These are phyloP conservation scores for Etheostoma nigrum DNA, from an alignment of 2,797 vertebrate genomes.

Conservation along the genomic window DNA sequence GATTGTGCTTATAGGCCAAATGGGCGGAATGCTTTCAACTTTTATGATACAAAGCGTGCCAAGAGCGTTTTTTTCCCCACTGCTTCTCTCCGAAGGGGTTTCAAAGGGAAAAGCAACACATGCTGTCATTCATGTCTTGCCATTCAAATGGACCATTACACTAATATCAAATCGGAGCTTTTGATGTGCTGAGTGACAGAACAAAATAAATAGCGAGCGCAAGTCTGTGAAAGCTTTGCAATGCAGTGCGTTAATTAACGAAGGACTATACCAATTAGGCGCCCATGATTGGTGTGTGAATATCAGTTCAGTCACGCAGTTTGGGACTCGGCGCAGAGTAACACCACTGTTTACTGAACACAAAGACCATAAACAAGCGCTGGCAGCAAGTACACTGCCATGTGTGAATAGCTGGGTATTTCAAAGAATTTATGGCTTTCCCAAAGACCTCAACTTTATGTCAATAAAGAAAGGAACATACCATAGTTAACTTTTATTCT, in stretches of 20 bases:
- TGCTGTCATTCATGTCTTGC: slow-evolving; percentile 75
- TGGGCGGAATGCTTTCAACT: slow-evolving; percentile 81
- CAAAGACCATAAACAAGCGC: slow-evolving; percentile 75
- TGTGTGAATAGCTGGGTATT: slow-evolving; percentile 58
- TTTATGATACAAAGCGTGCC: slow-evolving; percentile 78
- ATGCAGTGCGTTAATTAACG: slow-evolving; percentile 80
- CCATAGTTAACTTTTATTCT: neutral
- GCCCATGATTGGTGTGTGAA: slow-evolving; percentile 78
- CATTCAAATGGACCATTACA: slow-evolving; percentile 71
- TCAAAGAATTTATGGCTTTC: slow-evolving; percentile 48
- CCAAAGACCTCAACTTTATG: slow-evolving; percentile 29
- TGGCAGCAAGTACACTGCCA: slow-evolving; percentile 54
- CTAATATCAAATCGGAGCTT: slow-evolving; percentile 72
- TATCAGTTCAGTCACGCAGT: slow-evolving; percentile 79
- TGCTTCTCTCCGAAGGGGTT: slow-evolving; percentile 58
- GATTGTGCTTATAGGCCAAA: slow-evolving; percentile 65
- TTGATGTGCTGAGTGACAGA: slow-evolving; percentile 75
- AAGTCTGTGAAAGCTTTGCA: slow-evolving; percentile 75
- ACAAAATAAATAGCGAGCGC: slow-evolving; percentile 75
- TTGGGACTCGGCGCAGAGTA: slow-evolving; percentile 64
- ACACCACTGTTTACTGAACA: slow-evolving; percentile 80
- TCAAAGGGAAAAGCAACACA: slow-evolving; percentile 77
- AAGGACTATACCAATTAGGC: slow-evolving; percentile 82
- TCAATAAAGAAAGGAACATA: neutral
- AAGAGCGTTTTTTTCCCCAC: slow-evolving; percentile 62